Evolutionary conservation across 2,113 vertebrate species (phyloP).

Genomic region (Condylura cristata): DNA sequence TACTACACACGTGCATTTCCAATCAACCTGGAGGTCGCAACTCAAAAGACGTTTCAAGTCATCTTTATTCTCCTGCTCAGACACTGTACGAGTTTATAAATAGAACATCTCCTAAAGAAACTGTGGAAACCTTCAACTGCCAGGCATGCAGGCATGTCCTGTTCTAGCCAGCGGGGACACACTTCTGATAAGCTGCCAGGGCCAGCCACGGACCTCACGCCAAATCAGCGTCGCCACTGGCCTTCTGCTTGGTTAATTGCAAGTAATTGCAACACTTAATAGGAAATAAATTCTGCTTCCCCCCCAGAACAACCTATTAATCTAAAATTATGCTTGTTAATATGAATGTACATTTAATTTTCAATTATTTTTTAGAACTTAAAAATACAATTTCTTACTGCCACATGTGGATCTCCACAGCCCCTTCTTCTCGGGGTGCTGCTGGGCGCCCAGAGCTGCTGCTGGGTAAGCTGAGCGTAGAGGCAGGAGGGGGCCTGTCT

Average conservation of each 20-base stretch:
- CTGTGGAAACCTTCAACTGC: not conserved
- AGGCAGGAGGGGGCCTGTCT: too few relatives aligned
- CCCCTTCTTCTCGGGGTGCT: too few relatives aligned
- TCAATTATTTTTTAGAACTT: not conserved
- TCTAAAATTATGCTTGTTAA: not conserved
- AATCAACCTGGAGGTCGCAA: not conserved
- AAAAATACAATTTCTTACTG: not conserved
- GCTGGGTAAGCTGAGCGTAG: too few relatives aligned
- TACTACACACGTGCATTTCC: not conserved
- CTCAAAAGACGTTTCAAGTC: not conserved
- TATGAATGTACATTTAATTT: not conserved
- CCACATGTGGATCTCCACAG: too few relatives aligned
- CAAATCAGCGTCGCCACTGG: accelerated
- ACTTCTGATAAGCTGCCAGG: not conserved
- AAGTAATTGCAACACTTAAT: not conserved
- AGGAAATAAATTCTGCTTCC: not conserved
- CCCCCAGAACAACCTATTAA: not conserved
- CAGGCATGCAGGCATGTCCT: not conserved
- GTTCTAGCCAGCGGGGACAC: too few relatives aligned
- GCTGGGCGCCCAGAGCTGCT: too few relatives aligned
- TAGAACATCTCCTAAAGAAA: not conserved
- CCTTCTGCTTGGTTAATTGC: not conserved
- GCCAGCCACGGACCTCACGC: not conserved
- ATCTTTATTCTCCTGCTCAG: not conserved
- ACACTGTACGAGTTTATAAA: not conserved